Evolutionary conservation across 2,113 vertebrate genomes (phyloP).

Genomic region (Clarias macrocephalus): DNA sequence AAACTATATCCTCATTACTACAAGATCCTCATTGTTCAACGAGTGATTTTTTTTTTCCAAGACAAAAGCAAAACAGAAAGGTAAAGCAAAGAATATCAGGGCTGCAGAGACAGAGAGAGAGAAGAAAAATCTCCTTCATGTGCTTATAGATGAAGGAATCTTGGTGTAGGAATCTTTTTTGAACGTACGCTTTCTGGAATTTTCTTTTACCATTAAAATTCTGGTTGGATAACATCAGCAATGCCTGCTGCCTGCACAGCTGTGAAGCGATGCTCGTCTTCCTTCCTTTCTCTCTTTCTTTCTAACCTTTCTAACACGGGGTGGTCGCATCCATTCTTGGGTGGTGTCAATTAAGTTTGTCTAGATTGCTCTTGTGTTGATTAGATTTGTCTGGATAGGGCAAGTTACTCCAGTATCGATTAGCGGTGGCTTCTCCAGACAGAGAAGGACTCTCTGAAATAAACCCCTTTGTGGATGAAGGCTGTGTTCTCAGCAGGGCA

Average conservation of each 20-base stretch:
- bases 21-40: not conserved
- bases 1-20: no score
- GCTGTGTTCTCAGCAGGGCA: not conserved
- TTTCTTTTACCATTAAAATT: slow-evolving; percentile 49
- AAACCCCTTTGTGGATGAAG: not conserved
- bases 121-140: not conserved
- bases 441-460: slow-evolving; percentile 20
- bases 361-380: slow-evolving; percentile 40
- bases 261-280: not conserved
- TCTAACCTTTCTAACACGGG: not conserved
- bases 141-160: not conserved
- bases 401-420: slow-evolving; percentile 42
- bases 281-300: not conserved
- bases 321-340: slow-evolving; percentile 24
- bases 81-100: slow-evolving; percentile 34
- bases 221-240: slow-evolving; percentile 37
- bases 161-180: not conserved
- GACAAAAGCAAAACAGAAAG: not conserved
- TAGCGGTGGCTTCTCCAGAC: slow-evolving; percentile 21
- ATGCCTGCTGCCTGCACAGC: slow-evolving; percentile 9
- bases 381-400: slow-evolving; percentile 39
- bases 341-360: slow-evolving; percentile 41
- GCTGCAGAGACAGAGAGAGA: slow-evolving; percentile 14
- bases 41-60: slow-evolving; percentile 34
- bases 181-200: slow-evolving; percentile 34